Percentiles rank a stretch among this genome's conserved stretches.
Evolutionary conservation across 2,888 invertebrate species (phyloP).

Genomic region (Meganola albula): DNA sequence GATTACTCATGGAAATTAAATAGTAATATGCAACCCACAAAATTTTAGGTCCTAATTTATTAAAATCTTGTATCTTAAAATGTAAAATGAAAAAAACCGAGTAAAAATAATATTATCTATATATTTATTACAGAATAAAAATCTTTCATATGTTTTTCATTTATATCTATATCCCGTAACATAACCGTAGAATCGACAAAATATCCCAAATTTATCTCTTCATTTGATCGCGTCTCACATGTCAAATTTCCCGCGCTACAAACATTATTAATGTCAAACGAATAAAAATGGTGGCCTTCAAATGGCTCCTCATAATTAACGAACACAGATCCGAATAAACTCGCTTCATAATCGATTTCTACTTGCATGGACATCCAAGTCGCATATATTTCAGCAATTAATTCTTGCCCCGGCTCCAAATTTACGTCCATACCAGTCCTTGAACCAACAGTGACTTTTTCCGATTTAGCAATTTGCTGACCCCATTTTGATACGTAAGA

Average conservation of each 20-base stretch:
- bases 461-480: slow-evolving; percentile 7
- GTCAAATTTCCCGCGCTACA: slow-evolving; percentile 23
- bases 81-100: no score
- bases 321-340: slow-evolving; percentile 30
- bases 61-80: no score
- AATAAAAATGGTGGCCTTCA: slow-evolving; percentile 43
- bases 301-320: slow-evolving; percentile 28
- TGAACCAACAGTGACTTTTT: slow-evolving; percentile 14
- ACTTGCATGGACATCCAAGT: slow-evolving; percentile 29
- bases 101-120: neutral
- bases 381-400: slow-evolving; percentile 28
- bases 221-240: slow-evolving; percentile 15
- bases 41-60: no score
- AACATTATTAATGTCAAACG: slow-evolving; percentile 29
- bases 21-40: no score
- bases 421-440: slow-evolving; percentile 14
- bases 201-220: slow-evolving; percentile 33
- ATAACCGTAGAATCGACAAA: slow-evolving; percentile 25
- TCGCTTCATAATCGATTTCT: slow-evolving; percentile 35
- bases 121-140: no score
- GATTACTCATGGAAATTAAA: no score
- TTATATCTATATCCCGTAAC: slow-evolving; percentile 13
- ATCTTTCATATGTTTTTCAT: no score
- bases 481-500: slow-evolving; percentile 18
- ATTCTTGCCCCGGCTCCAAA: slow-evolving; percentile 32